phyloP scores from a whole-genome alignment of 2,797 vertebrate species.

The Xiphorhynchus erythropygius region DNA sequence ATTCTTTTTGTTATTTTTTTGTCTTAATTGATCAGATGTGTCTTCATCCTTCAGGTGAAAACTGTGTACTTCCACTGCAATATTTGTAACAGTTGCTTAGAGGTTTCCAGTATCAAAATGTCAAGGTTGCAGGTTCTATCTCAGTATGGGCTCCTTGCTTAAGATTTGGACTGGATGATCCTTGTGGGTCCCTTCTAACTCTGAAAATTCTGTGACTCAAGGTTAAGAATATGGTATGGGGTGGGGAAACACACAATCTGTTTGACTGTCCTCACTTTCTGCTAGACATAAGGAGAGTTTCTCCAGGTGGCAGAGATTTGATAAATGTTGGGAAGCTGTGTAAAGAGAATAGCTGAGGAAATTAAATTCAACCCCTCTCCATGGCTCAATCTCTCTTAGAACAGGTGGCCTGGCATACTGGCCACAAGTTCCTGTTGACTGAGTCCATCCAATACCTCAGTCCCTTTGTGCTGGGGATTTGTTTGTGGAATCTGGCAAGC shows the following conservation, averaged over 20 bases:
- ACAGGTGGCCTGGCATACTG: constrained; percentile 47
- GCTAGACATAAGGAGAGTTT: neutral
- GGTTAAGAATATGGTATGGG: neutral
- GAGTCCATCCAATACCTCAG: neutral
- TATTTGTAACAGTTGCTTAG: neutral
- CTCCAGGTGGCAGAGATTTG: constrained; percentile 18
- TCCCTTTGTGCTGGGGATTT: neutral
- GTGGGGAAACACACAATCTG: neutral
- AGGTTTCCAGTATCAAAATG: neutral
- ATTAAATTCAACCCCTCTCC: neutral
- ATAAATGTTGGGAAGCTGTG: neutral
- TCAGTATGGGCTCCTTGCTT: neutral
- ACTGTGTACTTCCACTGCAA: neutral
- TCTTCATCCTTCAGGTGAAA: neutral
- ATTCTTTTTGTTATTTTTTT: neutral
- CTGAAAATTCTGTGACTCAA: neutral
- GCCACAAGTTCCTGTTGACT: constrained; percentile 25
- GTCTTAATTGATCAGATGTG: neutral
- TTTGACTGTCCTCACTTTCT: neutral
- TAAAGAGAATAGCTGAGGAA: constrained; percentile 12
- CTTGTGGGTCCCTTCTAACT: neutral
- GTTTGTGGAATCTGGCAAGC: constrained; percentile 14
- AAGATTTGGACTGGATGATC: neutral
- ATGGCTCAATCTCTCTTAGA: neutral
- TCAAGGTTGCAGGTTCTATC: neutral